Evolutionary conservation across 2,888 invertebrate species (phyloP), one percentile per base, ranked within the genome.

Genomic region (Linyphia triangularis): DNA sequence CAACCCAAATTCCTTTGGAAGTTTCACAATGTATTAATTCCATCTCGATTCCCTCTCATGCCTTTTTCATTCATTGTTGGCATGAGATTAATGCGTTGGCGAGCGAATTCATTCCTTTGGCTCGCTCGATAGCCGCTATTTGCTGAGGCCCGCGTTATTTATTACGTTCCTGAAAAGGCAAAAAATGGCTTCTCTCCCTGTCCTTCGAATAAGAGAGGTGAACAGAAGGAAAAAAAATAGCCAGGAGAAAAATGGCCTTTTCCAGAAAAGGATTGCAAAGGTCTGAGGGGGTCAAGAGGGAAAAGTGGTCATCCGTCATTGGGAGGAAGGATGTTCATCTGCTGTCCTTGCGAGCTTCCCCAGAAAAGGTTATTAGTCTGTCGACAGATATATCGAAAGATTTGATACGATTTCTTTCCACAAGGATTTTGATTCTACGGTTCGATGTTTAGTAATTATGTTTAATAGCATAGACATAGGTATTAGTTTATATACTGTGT

Each of bases 231-330:
- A 51, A 13, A 51, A 13, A 51, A 51, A 51, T 16, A 51, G n/a
- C 13, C 26, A 22, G 28, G 67, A 84, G 83, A 83, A 73, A 84
- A 84, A 84, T 84, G 75, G 67, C 84, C 59, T 84, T 83, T 69
- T 77, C 59, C 69, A 75, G 75, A 77, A 77, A 51, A 84, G 69
- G 84, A 84, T 84, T 84, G 84, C 84, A 84, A 77, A 84, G 84
- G 84, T 84, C 77, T 84, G 77, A 70, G 77, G 77, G 51, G 84
- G 84, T 84, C 84, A 84, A 84, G 84, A 84, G 84, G 84, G 77
- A 83, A 77, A 84, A 84, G 84, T 84, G 84, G 84, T 75, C 84
- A 84, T 84, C 67, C 65, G 84, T 84, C 84, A 84, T 77, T 75
- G 67, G 24, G 26, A 61, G 67, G 67, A 37, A 51, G 73, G 72